phyloP scores from a whole-genome alignment of 2,888 invertebrate species.

The Cheilosia grossa region DNA sequence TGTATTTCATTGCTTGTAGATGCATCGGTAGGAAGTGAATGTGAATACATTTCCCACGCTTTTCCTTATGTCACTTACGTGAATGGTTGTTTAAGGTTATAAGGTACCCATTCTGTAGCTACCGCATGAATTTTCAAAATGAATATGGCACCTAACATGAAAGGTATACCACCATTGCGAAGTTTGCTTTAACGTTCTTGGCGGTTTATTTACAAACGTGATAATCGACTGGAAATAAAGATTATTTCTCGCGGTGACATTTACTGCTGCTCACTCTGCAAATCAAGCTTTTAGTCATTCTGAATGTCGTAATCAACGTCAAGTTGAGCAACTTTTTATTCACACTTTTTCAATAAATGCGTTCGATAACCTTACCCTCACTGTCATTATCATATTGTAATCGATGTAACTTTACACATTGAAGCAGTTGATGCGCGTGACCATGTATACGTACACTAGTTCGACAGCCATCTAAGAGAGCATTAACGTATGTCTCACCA shows the following conservation, averaged over 20 bases:
- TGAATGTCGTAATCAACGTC: constrained; percentile 22
- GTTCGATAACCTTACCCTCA: not conserved
- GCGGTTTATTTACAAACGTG: no score
- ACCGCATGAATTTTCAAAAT: no score
- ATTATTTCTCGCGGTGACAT: not conserved
- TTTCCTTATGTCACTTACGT: no score
- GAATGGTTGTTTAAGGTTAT: no score
- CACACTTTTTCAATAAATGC: not conserved
- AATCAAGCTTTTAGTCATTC: not conserved
- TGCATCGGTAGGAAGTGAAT: no score
- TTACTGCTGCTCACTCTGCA: not conserved
- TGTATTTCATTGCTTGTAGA: no score
- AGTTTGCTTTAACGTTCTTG: no score
- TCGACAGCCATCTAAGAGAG: constrained; percentile 36
- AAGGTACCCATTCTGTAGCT: no score
- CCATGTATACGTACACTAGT: constrained; percentile 16
- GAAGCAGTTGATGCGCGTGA: not conserved
- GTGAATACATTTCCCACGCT: no score
- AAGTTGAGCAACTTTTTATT: constrained; percentile 15
- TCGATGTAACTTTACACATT: constrained; percentile 21
- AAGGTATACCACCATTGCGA: no score
- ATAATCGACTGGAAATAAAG: not conserved
- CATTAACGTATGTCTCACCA: constrained; percentile 53
- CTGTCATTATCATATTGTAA: not conserved
- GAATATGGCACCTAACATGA: no score